Evolutionary conservation across 2,113 vertebrate species (phyloP), one percentile per base, ranked within the genome.

Genomic region (Nycticebus coucang): DNA sequence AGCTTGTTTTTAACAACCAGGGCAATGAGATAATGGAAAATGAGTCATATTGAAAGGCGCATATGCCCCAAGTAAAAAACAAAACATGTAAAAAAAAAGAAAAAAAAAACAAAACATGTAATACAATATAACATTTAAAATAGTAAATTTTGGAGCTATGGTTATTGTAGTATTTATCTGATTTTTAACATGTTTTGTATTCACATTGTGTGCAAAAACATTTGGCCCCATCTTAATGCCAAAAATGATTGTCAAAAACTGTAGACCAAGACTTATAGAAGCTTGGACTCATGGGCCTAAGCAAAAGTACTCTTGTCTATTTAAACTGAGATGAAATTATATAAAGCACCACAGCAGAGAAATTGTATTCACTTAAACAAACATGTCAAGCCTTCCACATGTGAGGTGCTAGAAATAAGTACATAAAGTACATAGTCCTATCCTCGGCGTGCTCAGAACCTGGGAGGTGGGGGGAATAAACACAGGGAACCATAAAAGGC

Each of bases 1-100:
- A 87, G 93, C 93, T 26, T 71, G 45, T 64, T 93, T 87, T 90
- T 50, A 94, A 94, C 7, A 81, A 35, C 78, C 35, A 37, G 33
- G 18, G 15, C 57, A 77, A 9, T 64, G 53, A 88, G n/a, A 91
- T 35, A 71, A 55, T 93, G 64, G 77, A 91, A 81, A 89, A 2
- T 87, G 82, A 93, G 41, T 95, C 81, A 90, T 33, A 68, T 9
- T 77, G n/a, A 78, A 92, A 85, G n/a, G 22, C 77, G 84, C 71
- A 41, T 24, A 50, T 24, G 57, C 62, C 81, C 12, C 57, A 88
- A 72, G 60, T 81, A 22, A 92, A 94, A 85, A 71, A 24, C 7
- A 92, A 60, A 66, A 26, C 7, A 62, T 41, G 2, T 26, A 24
- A 26, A n/a, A n/a, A n/a, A n/a, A n/a, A n/a, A n/a, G n/a, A n/a